phyloP scores from a whole-genome alignment of 2,797 vertebrate genomes.

The Philypnodon macrostomus region DNA sequence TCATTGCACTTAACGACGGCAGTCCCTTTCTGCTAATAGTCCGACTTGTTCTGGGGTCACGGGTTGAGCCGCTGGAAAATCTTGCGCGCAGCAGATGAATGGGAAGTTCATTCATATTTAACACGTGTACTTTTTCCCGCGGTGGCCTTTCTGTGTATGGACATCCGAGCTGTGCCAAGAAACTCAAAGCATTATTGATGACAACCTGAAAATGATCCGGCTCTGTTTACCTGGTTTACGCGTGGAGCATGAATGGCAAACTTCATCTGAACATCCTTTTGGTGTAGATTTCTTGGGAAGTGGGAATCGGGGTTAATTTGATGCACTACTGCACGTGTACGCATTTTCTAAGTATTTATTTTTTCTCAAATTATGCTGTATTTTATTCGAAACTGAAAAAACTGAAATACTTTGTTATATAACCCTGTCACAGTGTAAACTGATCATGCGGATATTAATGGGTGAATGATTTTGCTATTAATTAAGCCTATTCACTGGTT shows the following conservation, averaged over 20 bases:
- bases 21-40: constrained; percentile 28
- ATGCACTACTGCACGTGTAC: not conserved
- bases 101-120: constrained; percentile 68
- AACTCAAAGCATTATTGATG: constrained; percentile 64
- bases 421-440: constrained; percentile 42
- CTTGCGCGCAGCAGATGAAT: constrained; percentile 70
- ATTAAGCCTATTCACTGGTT: constrained; percentile 42
- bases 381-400: not conserved
- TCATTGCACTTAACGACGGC: constrained; percentile 14
- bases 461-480: constrained; percentile 52
- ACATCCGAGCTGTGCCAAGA: constrained; percentile 64
- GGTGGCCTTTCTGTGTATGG: constrained; percentile 56
- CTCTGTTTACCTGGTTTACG: constrained; percentile 62
- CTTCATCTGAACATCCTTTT: constrained; percentile 40
- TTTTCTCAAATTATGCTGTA: not conserved
- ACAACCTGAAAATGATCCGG: constrained; percentile 52
- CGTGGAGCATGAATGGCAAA: constrained; percentile 26
- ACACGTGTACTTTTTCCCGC: constrained; percentile 59
- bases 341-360: not conserved
- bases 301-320: constrained; percentile 33
- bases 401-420: constrained; percentile 25
- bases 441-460: constrained; percentile 44
- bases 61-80: constrained; percentile 76
- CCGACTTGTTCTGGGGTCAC: constrained; percentile 61
- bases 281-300: constrained; percentile 30